Evolutionary conservation across 2,888 invertebrate genomes (phyloP).

Genomic region (Eupsilia transversa): DNA sequence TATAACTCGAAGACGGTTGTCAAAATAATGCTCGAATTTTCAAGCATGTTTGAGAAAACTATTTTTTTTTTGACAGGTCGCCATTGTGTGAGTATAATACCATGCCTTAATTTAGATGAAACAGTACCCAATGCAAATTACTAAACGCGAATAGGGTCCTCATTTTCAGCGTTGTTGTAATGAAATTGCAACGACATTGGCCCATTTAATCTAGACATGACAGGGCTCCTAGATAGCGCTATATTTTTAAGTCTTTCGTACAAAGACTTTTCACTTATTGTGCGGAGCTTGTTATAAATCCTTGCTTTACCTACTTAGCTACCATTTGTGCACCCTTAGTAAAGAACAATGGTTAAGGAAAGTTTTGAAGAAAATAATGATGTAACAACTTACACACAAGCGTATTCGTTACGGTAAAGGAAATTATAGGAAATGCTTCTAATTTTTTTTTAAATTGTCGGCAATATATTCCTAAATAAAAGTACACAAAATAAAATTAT

Average conservation of each 20-base stretch:
- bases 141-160: conserved; percentile 34
- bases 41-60: too few species aligned
- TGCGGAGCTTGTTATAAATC: conserved; percentile 12
- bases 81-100: too few species aligned
- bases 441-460: rapidly evolving
- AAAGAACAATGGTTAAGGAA: neutral
- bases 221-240: conserved; percentile 61
- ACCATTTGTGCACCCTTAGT: neutral
- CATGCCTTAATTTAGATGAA: too few species aligned
- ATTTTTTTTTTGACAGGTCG: too few species aligned
- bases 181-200: conserved; percentile 76
- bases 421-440: neutral
- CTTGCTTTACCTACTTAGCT: neutral
- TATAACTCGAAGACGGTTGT: too few species aligned
- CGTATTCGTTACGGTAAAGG: neutral
- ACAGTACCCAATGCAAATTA: conserved; percentile 13
- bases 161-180: conserved; percentile 70
- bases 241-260: conserved; percentile 56
- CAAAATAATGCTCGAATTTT: too few species aligned
- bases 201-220: conserved; percentile 73
- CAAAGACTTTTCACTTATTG: conserved; percentile 31
- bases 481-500: neutral
- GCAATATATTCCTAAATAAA: neutral
- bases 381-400: neutral
- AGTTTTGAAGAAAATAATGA: neutral